Base-by-base conservation (phyloP, 2,797 vertebrate species). In the Calcarius lapponicus region DNA sequence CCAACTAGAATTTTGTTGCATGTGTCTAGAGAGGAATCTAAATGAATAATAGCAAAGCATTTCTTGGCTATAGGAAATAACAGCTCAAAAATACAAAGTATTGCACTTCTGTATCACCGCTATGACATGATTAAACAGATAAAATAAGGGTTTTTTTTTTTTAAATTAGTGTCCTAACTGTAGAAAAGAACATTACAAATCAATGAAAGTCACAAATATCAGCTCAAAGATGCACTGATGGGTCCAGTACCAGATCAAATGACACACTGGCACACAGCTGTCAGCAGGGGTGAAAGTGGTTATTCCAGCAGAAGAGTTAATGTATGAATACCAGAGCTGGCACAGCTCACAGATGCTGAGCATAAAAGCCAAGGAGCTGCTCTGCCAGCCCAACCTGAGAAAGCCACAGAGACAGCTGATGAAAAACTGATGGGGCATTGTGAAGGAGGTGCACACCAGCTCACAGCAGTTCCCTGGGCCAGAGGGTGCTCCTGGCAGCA, bases 321-420 rank as follows among this genome's bases (percentile, higher is more conserved):
- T 40, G 12, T 21, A 42, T 3, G 32, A 66, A 62, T 17, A 60
- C 18, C 48, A 70, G n/a, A 31, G 29, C 9, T 36, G 45, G 17
- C 42, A 48, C 17, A 53, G 40, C 43, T 94, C 38, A 34, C 8
- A 32, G 19, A 7, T 36, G 6, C 51, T 17, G 5, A 36, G 9
- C 4, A 3, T 7, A 47, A 81, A 67, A 38, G 51, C 48, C 47
- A 36, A 85, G 57, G 28, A 90, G 15, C 3, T 24, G 15, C 32
- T 34, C 36, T 60, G 57, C 16, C 42, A 88, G 45, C 14, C n/a
- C 67, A 50, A 9, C 47, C n/a, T 51, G n/a, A 34, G 70, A 60
- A 64, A 94, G 48, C 40, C 45, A 9, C 3, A 15, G 43, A 0
- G 0, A 48, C 16, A 47, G 13, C 3, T 2, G 21, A 6, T 17